A percentile compares a stretch with the other conserved stretches of the same genome.
phyloP scores from a whole-genome alignment of 2,113 vertebrate species.

The Tragelaphus strepsiceros region DNA sequence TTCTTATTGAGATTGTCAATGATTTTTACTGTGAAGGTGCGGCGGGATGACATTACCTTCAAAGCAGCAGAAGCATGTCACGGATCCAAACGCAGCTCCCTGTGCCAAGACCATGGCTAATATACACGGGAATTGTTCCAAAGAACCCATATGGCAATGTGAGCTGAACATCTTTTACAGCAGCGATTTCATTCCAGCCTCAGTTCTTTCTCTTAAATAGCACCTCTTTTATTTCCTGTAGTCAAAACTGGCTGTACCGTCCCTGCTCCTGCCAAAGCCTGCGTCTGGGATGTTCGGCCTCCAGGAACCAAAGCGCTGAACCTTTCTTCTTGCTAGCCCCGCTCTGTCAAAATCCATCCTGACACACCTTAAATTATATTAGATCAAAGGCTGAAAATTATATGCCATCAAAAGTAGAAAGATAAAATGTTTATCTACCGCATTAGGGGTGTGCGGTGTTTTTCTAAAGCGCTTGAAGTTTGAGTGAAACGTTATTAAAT shows the following conservation, averaged over 20 bases:
- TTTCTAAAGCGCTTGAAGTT: constrained; percentile 18
- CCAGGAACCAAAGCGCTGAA: not conserved
- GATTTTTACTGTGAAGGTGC: not conserved
- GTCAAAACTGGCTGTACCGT: not conserved
- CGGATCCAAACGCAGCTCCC: not conserved
- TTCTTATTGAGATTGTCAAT: not conserved
- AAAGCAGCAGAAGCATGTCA: not conserved
- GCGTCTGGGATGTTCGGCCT: constrained; percentile 43
- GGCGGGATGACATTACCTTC: not conserved
- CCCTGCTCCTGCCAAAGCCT: not conserved
- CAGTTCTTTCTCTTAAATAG: constrained; percentile 49
- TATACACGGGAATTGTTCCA: constrained; percentile 22
- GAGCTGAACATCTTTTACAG: constrained; percentile 55
- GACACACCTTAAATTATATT: constrained; percentile 38
- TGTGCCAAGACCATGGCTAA: constrained; percentile 31
- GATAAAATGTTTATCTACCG: constrained; percentile 42
- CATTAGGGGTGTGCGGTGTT: not conserved
- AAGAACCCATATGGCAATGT: constrained; percentile 57
- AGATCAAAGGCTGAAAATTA: constrained; percentile 56
- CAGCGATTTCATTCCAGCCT: constrained; percentile 30
- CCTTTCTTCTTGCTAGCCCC: constrained; percentile 32
- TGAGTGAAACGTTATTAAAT: constrained; percentile 25
- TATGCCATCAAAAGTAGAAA: not conserved
- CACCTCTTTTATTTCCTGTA: constrained; percentile 52
- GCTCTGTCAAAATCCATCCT: constrained; percentile 2